Evolutionary conservation across 2,888 invertebrate genomes (phyloP), one percentile per base, ranked within the genome.

Genomic region (Imbricaverruca yamaguchii): DNA sequence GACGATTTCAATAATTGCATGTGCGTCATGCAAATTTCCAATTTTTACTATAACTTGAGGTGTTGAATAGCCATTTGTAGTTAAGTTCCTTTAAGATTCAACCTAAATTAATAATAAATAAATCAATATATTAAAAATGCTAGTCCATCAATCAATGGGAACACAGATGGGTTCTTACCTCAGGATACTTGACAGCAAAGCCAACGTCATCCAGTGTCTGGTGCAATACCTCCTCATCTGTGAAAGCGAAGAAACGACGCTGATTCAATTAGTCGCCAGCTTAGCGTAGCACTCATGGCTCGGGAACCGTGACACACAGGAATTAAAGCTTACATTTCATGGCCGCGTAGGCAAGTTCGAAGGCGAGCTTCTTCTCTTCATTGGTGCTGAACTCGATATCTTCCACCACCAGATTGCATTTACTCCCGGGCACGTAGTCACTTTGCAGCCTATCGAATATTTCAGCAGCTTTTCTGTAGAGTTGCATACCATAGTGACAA

Each of bases 281-380:
- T 23, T 23, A 67, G 39, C 15, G 15, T 69, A 13, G 8, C 12
- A 15, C 39, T 69, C 69, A 39, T 69, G 69, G 15, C 69, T 39
- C 12, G 12, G 25, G 7, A 39, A 23, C 39, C 15, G 39, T 12
- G 6, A 15, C 69, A 25, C 15, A 8, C 25, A 4, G 23, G 15
- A 69, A 39, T 39, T 23, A 39, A 23, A 15, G 13, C 74, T 74
- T 55, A 74, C 74, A 74, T 74, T 74, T 74, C 74, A 74, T 53
- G 53, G 74, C 74, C 10, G 74, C 74, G 74, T 74, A 74, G 6
- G 74, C 74, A 21, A 74, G n/a, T 55, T 74, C 74, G 23, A 74
- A 74, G 21, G 55, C 74, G 21, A 74, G 74, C 74, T 74, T 74
- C 74, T 74, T 74, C 55, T 74, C 74, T 55, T 74, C 74, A 74